Conservation (phyloP, 2,888 invertebrate species). For the Camptogramma bilineatum region DNA sequence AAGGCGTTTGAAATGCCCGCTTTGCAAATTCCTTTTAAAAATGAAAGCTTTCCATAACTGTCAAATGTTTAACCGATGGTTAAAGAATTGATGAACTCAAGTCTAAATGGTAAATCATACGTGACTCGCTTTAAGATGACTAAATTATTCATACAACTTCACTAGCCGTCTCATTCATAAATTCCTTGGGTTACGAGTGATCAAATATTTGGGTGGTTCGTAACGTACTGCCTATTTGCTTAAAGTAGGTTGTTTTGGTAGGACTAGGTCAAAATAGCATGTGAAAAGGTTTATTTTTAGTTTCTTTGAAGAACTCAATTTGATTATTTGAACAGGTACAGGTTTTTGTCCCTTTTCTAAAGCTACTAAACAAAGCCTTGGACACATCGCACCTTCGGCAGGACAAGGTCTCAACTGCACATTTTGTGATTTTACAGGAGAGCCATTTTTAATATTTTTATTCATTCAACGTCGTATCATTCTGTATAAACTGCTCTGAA, state of each 20-base stretch:
- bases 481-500: too few species aligned
- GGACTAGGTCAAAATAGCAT: neutral
- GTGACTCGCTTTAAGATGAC: neutral
- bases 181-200: constrained; percentile 8
- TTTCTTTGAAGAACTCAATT: too few species aligned
- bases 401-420: too few species aligned
- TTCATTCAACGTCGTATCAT: too few species aligned
- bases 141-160: neutral
- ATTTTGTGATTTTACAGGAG: too few species aligned
- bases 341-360: too few species aligned
- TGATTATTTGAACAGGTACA: too few species aligned
- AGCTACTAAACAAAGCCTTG: too few species aligned
- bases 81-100: neutral
- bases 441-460: too few species aligned
- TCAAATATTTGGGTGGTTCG: constrained; percentile 6
- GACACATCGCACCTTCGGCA: too few species aligned
- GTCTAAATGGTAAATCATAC: neutral
- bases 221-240: neutral
- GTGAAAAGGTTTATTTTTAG: neutral
- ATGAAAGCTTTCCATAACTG: neutral
- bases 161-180: constrained; percentile 3
- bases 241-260: neutral
- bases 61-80: neutral
- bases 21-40: too few species aligned
- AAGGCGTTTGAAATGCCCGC: too few species aligned